Base-by-base conservation (phyloP, 2,797 vertebrate genomes). In the Poecilia wingei region DNA sequence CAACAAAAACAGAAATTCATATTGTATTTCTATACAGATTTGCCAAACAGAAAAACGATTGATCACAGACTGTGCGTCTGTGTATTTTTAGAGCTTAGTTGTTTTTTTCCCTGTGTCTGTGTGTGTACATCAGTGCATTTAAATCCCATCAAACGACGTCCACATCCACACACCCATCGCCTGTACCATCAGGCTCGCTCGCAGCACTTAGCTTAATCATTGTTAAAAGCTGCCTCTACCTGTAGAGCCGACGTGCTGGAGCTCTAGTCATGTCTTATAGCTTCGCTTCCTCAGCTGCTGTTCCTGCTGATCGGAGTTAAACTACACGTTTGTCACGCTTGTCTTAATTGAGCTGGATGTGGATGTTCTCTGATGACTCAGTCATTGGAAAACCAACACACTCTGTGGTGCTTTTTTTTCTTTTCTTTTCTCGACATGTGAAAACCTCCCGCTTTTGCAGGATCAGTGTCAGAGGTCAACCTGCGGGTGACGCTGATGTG, bases 341-440 rank as follows among this genome's bases (percentile, higher is more conserved):
- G 91, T 94, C 93, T 93, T 95, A 95, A 95, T 93, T 93, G 90
- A 93, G 94, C 91, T 94, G 84, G 61, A 87, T 84, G 88, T 79
- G 85, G 86, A 86, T 82, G 75, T 90, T 90, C 88, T 88, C 88
- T 87, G 84, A 61, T 87, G 90, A 89, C 86, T 92, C 87, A 74
- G 84, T 93, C 89, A 94, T 94, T 90, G 87, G 84, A 92, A 90
- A 93, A 91, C 69, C 76, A 86, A 90, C 87, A 88, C 86, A 82
- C 89, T 91, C 70, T 84, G 79, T 81, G 74, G 80, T 46, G 66
- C 49, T 73, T 82, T 70, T 78, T 74, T 73, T 76, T 64, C 59
- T 72, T 71, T 77, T 61, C 80, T 71, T 41, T 86, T 81, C 84
- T 57, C 41, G 76, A 74, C 51, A 76, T 82, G 85, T 82, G 78